Conservation (phyloP, 2,113 vertebrate species). For the Corvus moneduloides region DNA sequence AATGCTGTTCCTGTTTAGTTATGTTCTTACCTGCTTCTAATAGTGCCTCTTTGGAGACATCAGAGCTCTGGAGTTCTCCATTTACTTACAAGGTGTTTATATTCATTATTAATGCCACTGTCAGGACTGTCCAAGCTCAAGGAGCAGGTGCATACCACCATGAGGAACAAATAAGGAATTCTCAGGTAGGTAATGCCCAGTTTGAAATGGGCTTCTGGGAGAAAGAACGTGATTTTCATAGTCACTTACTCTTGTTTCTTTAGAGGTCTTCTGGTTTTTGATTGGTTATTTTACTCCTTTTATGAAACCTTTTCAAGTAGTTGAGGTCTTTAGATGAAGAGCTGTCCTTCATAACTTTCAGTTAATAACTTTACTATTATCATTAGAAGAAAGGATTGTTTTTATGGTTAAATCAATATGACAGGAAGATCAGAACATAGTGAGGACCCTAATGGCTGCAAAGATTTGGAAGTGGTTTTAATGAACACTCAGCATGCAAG, state of each 20-base stretch:
- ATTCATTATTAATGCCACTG: not conserved
- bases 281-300: not conserved
- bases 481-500: constrained; percentile 63
- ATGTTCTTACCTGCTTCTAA: constrained; percentile 14
- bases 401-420: constrained; percentile 58
- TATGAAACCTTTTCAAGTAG: not conserved
- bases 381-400: constrained; percentile 45
- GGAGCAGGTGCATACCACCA: not conserved
- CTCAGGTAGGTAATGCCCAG: not conserved
- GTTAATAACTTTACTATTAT: constrained; percentile 31
- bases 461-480: constrained; percentile 65
- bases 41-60: not conserved
- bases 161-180: not conserved
- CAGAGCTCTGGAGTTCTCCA: not conserved
- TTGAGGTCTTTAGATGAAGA: not conserved
- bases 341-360: not conserved
- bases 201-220: not conserved
- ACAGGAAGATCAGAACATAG: constrained; percentile 44
- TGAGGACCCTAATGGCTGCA: constrained; percentile 42
- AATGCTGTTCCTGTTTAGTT: not conserved
- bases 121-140: not conserved
- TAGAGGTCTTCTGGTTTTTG: not conserved
- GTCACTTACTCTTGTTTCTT: not conserved
- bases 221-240: not conserved
- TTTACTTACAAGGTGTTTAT: not conserved